phyloP scores from a whole-genome alignment of 1,140 invertebrate species.

The Drepana arcuata region DNA sequence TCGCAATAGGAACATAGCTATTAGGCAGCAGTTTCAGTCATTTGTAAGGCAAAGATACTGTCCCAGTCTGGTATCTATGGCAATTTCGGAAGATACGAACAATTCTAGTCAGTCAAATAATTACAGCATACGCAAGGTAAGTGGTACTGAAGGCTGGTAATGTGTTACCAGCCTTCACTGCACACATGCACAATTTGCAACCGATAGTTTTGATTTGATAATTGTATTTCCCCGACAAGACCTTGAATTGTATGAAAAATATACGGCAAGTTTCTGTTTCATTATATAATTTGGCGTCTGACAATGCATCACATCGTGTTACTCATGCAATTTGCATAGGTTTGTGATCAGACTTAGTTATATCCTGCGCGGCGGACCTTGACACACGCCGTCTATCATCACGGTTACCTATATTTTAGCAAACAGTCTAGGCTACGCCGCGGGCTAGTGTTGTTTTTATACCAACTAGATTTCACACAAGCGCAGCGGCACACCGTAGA shows the following conservation, averaged over 20 bases:
- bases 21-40: no score
- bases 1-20: no score
- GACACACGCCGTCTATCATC: slow-evolving; percentile 4
- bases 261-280: neutral
- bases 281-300: neutral
- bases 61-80: no score
- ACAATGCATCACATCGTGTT: slow-evolving; percentile 1
- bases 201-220: neutral
- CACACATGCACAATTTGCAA: no score
- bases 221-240: neutral
- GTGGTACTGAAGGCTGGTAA: no score
- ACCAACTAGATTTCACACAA: slow-evolving; percentile 11
- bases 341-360: slow-evolving; percentile 9
- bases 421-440: slow-evolving; percentile 3
- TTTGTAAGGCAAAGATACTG: no score
- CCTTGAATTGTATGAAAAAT: neutral
- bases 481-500: slow-evolving; percentile 12
- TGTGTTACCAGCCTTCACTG: no score
- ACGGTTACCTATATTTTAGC: slow-evolving; percentile 4
- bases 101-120: no score
- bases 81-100: no score
- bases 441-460: slow-evolving; percentile 12
- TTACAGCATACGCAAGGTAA: no score
- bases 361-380: slow-evolving; percentile 3
- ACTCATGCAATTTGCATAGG: slow-evolving; percentile 13